A percentile compares a stretch with the other conserved stretches of the same genome.
phyloP scores from a whole-genome alignment of 2,113 vertebrate species.

The Merops nubicus region DNA sequence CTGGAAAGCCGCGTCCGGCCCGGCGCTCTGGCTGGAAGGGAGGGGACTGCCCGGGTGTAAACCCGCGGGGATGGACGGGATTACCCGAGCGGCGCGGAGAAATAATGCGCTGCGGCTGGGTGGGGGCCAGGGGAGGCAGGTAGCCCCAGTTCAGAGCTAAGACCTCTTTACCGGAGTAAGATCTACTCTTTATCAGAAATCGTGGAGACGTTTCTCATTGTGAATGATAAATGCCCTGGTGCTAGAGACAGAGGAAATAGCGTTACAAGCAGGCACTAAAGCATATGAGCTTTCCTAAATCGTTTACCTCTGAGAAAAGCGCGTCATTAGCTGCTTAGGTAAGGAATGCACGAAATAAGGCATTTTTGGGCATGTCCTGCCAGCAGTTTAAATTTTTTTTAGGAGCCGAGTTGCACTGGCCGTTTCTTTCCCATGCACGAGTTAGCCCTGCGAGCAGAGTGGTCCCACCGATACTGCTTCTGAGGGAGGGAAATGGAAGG shows the following conservation, averaged over 20 bases:
- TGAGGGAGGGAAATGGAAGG: accelerated
- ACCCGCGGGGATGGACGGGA: not conserved
- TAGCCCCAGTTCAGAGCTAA: not conserved
- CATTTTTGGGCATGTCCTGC: not conserved
- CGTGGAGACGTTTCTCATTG: not conserved
- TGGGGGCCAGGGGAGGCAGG: not conserved
- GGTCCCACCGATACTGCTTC: too few relatives aligned
- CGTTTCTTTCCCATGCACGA: accelerated
- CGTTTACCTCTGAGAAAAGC: not conserved
- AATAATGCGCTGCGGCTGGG: not conserved
- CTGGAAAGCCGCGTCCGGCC: not conserved
- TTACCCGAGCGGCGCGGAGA: not conserved
- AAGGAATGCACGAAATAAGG: not conserved
- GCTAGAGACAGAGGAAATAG: not conserved
- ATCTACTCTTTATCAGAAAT: not conserved
- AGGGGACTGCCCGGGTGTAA: not conserved
- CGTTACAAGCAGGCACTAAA: not conserved
- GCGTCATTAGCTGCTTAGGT: not conserved
- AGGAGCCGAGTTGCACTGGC: accelerated
- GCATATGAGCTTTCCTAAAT: not conserved
- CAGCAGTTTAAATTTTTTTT: not conserved
- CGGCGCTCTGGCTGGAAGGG: not conserved
- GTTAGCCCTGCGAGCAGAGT: not conserved
- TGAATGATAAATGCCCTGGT: not conserved
- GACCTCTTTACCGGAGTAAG: too few relatives aligned